phyloP scores from a whole-genome alignment of 2,113 vertebrate genomes.

The Neolamprologus sp. region DNA sequence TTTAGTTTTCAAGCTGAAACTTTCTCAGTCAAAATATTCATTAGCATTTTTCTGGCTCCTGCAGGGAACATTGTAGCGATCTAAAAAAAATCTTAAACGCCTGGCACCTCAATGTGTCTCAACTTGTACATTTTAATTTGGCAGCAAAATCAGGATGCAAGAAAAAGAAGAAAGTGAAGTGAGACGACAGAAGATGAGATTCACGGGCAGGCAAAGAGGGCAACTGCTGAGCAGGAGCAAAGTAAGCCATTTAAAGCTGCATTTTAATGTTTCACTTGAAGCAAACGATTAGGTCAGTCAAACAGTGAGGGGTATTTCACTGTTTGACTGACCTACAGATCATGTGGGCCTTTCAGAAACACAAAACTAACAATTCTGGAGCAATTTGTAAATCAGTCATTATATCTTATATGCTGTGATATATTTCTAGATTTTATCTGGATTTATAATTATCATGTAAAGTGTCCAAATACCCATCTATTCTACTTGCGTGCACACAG shows the following conservation, averaged over 20 bases:
- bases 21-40: neutral
- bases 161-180: neutral
- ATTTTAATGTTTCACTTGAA: neutral
- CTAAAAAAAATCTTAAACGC: neutral
- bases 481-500: neutral
- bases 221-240: neutral
- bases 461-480: fast-evolving
- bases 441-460: neutral
- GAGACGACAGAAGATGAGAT: neutral
- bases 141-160: conserved; percentile 10
- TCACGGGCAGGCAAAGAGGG: neutral
- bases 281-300: neutral
- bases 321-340: no score
- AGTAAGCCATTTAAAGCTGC: neutral
- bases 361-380: neutral
- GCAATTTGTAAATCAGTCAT: neutral
- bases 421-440: neutral
- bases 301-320: neutral
- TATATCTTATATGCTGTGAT: neutral
- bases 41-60: neutral
- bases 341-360: neutral
- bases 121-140: conserved; percentile 29
- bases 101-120: neutral
- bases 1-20: neutral
- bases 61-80: neutral